Evolutionary conservation across 2,797 vertebrate species (phyloP), one percentile per base, ranked within the genome.

Genomic region (Typhlichthys eigenmanni): DNA sequence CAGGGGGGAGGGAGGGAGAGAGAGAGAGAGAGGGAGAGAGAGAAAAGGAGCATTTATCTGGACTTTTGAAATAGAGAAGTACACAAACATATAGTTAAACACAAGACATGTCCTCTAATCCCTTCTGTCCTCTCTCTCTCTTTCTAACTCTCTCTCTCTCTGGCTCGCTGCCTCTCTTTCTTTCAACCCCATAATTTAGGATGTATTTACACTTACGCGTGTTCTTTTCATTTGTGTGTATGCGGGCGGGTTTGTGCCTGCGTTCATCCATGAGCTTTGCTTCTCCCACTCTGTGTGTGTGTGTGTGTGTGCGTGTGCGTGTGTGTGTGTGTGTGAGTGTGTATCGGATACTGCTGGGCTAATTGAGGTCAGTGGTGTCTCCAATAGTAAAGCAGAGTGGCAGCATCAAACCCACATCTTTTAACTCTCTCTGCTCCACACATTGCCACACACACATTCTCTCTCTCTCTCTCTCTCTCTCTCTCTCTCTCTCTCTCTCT

Each of bases 351-450:
- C 71, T 34, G 69, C 71, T 34, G 69, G 87, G 79, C 85, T 90
- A 90, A 90, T 90, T 90, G 87, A 88, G 88, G 87, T 87, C 86
- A 80, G 75, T 72, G 71, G 76, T 84, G 75, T 71, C 74, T 71
- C 76, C 75, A 71, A 78, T 56, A 78, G 74, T 79, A 70, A 75
- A 80, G 76, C 70, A 76, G 68, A 13, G 64, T 80, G 75, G 79
- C 2, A 5, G 65, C 8, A 72, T 72, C 70, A 69, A 74, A 45
- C 60, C 49, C 59, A 70, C 58, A 62, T 81, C 83, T 87, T 87
- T 89, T 82, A 90, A 83, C 81, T 78, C 77, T 8, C 45, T 62
- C 67, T 66, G 72, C 83, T 85, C 73, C 78, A 75, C 72, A 76
- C 64, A 76, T 53, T 73, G 80, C 74, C 79, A 84, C 17, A 19